Conservation (phyloP, 2,797 vertebrate species). For the Gymnothorax javanicus region DNA sequence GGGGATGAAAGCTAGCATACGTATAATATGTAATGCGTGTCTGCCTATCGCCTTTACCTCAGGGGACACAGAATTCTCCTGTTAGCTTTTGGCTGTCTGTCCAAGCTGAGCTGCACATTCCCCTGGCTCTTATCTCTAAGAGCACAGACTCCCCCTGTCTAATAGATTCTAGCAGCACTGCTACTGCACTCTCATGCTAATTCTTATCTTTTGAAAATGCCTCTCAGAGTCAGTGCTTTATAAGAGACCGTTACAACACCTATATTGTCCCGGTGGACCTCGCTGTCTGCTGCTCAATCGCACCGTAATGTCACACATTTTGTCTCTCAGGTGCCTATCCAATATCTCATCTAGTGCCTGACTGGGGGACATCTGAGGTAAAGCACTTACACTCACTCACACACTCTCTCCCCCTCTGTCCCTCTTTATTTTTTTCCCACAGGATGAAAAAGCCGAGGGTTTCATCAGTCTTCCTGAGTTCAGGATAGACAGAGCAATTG, state of each 20-base stretch:
- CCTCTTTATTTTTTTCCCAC: neutral
- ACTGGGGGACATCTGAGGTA: slow-evolving; percentile 8
- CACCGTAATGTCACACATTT: slow-evolving; percentile 2
- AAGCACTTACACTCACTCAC: neutral
- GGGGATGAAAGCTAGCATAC: too few species aligned
- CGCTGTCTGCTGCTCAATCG: neutral
- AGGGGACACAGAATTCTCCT: neutral
- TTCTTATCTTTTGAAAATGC: slow-evolving; percentile 12
- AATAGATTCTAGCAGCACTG: slow-evolving; percentile 1
- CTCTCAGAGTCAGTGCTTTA: neutral
- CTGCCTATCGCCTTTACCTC: neutral
- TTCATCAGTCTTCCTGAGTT: slow-evolving; percentile 82
- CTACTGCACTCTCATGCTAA: neutral
- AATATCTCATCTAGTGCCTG: neutral
- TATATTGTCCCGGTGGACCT: neutral
- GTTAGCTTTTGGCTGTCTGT: neutral
- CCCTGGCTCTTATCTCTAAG: neutral
- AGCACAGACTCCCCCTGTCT: neutral
- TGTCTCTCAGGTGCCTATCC: neutral
- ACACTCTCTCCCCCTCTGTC: neutral
- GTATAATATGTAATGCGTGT: neutral
- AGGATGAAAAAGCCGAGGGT: slow-evolving; percentile 81
- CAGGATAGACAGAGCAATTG: slow-evolving; percentile 77
- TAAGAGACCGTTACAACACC: neutral
- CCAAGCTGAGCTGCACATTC: neutral